Percentiles rank a stretch among this genome's conserved stretches.
Conservation (phyloP, 2,797 vertebrate species). For the Oceanodroma leucorhoa region DNA sequence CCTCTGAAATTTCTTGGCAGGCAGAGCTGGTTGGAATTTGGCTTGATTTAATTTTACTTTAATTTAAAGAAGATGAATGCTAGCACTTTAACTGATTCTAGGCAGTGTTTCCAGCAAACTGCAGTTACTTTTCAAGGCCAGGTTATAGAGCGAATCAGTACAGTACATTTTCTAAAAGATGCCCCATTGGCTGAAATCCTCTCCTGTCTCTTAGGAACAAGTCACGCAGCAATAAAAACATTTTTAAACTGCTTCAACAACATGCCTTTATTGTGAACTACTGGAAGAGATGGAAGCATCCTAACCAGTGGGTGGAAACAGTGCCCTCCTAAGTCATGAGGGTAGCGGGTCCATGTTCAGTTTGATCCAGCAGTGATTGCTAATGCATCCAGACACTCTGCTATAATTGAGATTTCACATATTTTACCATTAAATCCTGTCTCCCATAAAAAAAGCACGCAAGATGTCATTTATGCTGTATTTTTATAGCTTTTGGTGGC, state of each 20-base stretch:
- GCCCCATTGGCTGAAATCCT: not conserved
- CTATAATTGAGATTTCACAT: not conserved
- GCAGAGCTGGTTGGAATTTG: not conserved
- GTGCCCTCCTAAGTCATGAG: not conserved
- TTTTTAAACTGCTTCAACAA: not conserved
- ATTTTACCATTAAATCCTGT: not conserved
- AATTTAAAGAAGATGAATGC: slow-evolving; percentile 20
- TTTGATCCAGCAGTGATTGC: not conserved
- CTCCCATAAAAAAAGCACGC: not conserved
- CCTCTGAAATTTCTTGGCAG: not conserved
- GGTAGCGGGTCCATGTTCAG: not conserved
- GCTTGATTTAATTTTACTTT: not conserved
- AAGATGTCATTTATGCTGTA: not conserved
- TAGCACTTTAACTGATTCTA: not conserved
- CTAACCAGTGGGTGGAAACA: not conserved
- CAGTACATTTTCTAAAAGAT: not conserved
- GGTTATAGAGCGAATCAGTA: not conserved
- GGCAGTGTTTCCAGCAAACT: not conserved
- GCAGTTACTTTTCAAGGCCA: not conserved
- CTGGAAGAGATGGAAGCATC: not conserved
- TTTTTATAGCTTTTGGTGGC: not conserved
- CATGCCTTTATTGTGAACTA: not conserved
- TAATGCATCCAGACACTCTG: not conserved
- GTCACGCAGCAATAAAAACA: not conserved
- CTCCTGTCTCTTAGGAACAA: not conserved